Conservation (phyloP, 2,888 invertebrate species). For the Hylaea fasciaria region DNA sequence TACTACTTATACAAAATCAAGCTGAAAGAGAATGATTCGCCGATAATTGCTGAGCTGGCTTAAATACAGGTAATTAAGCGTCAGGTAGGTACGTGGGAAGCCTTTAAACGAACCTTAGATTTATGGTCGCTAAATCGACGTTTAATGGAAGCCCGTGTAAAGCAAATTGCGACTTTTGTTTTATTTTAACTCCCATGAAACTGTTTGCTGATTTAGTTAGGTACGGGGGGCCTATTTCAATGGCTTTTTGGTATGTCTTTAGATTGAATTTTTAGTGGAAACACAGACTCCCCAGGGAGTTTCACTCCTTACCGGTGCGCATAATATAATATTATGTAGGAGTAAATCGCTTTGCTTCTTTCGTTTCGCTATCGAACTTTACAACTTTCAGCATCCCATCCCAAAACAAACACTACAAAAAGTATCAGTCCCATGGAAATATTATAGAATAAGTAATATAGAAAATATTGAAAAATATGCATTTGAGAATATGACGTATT, state of each 20-base stretch:
- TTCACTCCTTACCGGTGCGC: no score
- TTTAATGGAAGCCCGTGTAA: constrained; percentile 21
- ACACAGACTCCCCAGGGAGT: no score
- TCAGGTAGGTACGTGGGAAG: constrained; percentile 26
- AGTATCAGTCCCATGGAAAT: background rate
- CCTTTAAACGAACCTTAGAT: constrained; percentile 23
- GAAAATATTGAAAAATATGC: constrained; percentile 17
- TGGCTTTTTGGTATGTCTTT: background rate
- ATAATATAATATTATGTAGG: no score
- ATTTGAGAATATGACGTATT: constrained; percentile 14
- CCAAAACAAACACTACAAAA: constrained; percentile 5
- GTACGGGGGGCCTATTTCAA: background rate
- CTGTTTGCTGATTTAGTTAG: constrained; percentile 1
- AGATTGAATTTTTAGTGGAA: background rate
- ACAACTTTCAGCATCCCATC: background rate
- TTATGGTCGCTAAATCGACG: constrained; percentile 27
- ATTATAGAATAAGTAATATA: no score
- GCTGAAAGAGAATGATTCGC: constrained; percentile 1
- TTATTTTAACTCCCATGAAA: constrained; percentile 4
- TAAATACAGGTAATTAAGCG: constrained; percentile 30
- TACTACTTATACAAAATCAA: background rate
- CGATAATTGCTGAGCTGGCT: constrained; percentile 23
- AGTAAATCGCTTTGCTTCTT: no score
- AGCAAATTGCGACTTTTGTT: constrained; percentile 4
- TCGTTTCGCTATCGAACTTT: no score